Percentiles rank a stretch among this genome's conserved stretches.
These are phyloP conservation scores for Vanessa tameamea DNA, from an alignment of 1,140 invertebrate species.

Conservation along the genomic window DNA sequence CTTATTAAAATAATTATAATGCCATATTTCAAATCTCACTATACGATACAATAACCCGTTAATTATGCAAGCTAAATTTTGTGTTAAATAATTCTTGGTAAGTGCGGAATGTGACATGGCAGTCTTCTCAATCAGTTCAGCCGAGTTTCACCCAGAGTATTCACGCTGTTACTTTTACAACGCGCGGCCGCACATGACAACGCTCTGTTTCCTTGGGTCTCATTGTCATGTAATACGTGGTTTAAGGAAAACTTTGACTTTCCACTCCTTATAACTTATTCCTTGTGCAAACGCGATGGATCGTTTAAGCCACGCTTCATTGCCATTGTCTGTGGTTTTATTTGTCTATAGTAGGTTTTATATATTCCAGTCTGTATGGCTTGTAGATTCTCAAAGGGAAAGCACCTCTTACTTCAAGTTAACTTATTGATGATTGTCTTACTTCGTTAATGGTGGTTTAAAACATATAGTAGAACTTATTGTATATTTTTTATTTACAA, in stretches of 20 bases:
- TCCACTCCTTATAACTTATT: conserved; percentile 43
- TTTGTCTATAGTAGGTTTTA: neutral
- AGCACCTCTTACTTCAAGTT: too few species aligned
- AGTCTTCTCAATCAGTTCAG: conserved; percentile 70
- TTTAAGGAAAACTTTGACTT: conserved; percentile 69
- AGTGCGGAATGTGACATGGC: conserved; percentile 66
- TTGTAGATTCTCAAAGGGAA: too few species aligned
- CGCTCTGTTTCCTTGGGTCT: conserved; percentile 78
- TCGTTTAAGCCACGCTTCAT: neutral
- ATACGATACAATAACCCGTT: neutral
- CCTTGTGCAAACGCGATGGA: neutral
- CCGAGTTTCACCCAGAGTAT: conserved; percentile 78
- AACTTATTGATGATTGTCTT: too few species aligned
- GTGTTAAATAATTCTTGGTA: conserved; percentile 58
- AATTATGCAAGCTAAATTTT: conserved; percentile 48
- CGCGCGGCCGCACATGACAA: conserved; percentile 77
- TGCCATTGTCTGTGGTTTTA: neutral
- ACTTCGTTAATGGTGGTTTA: too few species aligned
- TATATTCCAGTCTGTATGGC: too few species aligned
- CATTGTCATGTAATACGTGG: conserved; percentile 63
- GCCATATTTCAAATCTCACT: neutral
- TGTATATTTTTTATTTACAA: too few species aligned
- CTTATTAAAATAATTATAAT: neutral
- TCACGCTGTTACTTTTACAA: conserved; percentile 79
- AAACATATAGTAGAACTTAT: too few species aligned